Base-by-base conservation (phyloP, 1,140 invertebrate genomes). In the Dendrolimus punctatus region DNA sequence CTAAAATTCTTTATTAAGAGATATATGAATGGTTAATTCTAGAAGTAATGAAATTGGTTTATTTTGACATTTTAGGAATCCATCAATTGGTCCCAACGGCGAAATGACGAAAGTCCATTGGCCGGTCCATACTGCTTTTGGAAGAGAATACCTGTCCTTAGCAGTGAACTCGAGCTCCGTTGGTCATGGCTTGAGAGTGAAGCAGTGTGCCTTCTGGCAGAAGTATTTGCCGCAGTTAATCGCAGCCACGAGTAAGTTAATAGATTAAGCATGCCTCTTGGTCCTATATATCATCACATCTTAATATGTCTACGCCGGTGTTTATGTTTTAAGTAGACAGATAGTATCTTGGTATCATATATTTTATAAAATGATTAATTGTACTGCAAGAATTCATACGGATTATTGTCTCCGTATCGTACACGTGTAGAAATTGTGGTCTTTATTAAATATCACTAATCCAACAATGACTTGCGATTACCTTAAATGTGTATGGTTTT, bases 161-260 rank as follows among this genome's bases (percentile, higher is more conserved):
- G 93, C 93, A 59, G 90, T 93, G 1, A 95, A 97, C 80, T 91
- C 90, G 6, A 93, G 92, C 38, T 89, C 91, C n/a, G 92, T 95
- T 23, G 96, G 96, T 6, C 90, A 92, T 52, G 97, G 96, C 10
- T 93, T 95, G 5, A 90, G 96, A 57, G 91, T 95, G 55, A 96
- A 95, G 82, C 92, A 98, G 80, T 99, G 97, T 88, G 95, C 96
- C 51, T 99, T 99, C 87, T 99, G 97, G 97, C 95, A 97, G 79
- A 93, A 96, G 73, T 97, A 98, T 80, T 89, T 98, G 77, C 97
- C 97, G 51, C 93, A 96, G 78, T 88, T 98, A 39, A 91, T 96
- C 59, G 88, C 92, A 64, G 91, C 91, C 53, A 94, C 93, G 63
- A 89, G 92, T 94, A 80, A 90, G 89, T 89, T 47, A 8, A 44